Conservation (phyloP, 2,797 vertebrate species). For the Miopithecus talapoin region DNA sequence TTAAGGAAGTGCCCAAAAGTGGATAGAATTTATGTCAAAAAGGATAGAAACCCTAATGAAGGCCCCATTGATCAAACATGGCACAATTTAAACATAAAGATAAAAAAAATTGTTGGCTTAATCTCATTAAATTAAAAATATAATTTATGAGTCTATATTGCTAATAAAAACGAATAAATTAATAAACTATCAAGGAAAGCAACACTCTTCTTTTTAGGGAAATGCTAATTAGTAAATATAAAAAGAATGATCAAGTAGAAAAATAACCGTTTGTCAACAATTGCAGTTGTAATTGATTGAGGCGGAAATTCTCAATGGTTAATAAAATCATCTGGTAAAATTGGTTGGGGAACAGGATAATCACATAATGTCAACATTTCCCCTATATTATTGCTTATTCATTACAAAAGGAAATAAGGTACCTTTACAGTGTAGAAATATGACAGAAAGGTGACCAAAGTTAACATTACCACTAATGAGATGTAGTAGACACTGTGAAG, state of each 20-base stretch:
- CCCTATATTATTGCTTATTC: neutral
- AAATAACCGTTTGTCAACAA: neutral
- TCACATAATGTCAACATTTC: neutral
- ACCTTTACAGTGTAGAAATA: neutral
- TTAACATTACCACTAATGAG: neutral
- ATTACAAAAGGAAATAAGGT: neutral
- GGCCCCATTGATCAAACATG: neutral
- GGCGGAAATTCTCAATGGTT: neutral
- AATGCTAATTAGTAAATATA: neutral
- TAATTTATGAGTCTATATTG: neutral
- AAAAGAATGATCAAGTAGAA: neutral
- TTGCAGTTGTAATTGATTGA: neutral
- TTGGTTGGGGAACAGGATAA: neutral
- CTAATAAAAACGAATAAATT: neutral
- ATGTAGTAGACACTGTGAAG: neutral
- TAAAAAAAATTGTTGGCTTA: neutral
- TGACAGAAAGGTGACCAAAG: neutral
- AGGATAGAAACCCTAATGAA: neutral
- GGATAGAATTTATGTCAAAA: neutral
- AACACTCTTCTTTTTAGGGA: neutral
- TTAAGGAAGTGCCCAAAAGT: neutral
- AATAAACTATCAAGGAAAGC: neutral
- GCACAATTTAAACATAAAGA: neutral
- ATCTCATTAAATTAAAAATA: neutral
- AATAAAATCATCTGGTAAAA: slow-evolving; percentile 5